Conservation (phyloP, 2,113 vertebrate species). For the Phyllopteryx taeniolatus region DNA sequence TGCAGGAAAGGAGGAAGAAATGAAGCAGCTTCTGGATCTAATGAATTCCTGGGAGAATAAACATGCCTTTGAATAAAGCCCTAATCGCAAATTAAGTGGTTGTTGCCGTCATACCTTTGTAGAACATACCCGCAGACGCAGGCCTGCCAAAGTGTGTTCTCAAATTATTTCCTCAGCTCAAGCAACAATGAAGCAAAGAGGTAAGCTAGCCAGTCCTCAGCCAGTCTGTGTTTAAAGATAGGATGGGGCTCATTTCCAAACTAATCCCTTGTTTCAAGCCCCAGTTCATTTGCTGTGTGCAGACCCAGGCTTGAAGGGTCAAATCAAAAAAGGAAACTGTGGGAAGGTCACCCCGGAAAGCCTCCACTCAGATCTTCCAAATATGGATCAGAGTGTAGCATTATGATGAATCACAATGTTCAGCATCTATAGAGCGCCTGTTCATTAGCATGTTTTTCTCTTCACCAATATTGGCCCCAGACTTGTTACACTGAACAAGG, state of each 20-base stretch:
- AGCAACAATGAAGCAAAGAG: conserved; percentile 53
- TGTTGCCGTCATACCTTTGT: conserved; percentile 75
- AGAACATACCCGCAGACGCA: conserved; percentile 62
- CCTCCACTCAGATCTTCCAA: conserved; percentile 12
- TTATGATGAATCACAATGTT: conserved; percentile 32
- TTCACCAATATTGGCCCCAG: conserved; percentile 33
- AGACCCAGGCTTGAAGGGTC: conserved; percentile 49
- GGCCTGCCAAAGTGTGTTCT: conserved; percentile 57
- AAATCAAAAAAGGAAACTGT: conserved; percentile 41
- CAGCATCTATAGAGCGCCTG: conserved; percentile 11
- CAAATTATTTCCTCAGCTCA: conserved; percentile 57
- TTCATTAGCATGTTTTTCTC: conserved; percentile 37
- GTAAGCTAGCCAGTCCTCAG: conserved; percentile 53
- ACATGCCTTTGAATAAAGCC: conserved; percentile 78
- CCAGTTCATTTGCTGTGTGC: conserved; percentile 47
- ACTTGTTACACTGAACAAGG: conserved; percentile 52
- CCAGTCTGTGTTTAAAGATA: conserved; percentile 53
- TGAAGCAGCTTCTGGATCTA: conserved; percentile 77
- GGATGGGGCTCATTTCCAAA: conserved; percentile 61
- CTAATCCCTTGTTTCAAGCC: conserved; percentile 64
- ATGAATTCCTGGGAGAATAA: conserved; percentile 82
- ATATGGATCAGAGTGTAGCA: conserved; percentile 16
- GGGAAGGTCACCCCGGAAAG: conserved; percentile 44
- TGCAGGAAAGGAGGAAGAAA: conserved; percentile 61
- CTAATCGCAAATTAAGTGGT: conserved; percentile 81